phyloP scores from a whole-genome alignment of 2,113 vertebrate genomes.

The Cynocephalus volans region DNA sequence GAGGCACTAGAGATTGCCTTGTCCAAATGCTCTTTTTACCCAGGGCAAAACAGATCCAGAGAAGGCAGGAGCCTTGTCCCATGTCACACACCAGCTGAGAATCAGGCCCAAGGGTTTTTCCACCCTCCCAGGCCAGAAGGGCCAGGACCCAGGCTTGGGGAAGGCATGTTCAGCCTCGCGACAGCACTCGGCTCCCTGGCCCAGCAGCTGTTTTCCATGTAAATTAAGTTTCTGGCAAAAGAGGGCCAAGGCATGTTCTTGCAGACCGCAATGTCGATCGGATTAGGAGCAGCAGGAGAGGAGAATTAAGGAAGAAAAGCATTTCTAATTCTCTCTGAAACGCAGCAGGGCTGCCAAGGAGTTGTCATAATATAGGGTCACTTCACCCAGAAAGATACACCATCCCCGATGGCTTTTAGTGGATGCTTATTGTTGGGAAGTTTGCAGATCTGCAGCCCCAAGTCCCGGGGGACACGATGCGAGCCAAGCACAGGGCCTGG shows the following conservation, averaged over 20 bases:
- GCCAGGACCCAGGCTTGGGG: neutral
- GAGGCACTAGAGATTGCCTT: neutral
- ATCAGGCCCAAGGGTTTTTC: neutral
- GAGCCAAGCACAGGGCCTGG: constrained; percentile 84
- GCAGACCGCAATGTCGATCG: constrained; percentile 90
- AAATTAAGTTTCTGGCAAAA: constrained; percentile 90
- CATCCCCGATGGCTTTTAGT: constrained; percentile 86
- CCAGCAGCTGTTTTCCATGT: constrained; percentile 88
- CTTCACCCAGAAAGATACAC: constrained; percentile 88
- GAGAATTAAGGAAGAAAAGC: constrained; percentile 92
- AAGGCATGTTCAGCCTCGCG: constrained; percentile 59
- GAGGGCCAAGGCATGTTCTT: constrained; percentile 86
- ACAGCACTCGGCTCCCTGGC: constrained; percentile 76
- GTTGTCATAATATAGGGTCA: constrained; percentile 90
- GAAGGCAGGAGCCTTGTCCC: neutral
- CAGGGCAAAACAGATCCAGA: neutral
- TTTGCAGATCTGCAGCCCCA: constrained; percentile 84
- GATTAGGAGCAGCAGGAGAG: constrained; percentile 92
- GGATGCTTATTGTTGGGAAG: constrained; percentile 88
- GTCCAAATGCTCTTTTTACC: neutral
- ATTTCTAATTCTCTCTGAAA: constrained; percentile 92
- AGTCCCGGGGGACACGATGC: constrained; percentile 81
- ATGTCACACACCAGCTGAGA: neutral
- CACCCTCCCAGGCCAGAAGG: neutral
- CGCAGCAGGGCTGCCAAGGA: constrained; percentile 88